Percentiles rank a stretch among this genome's conserved stretches.
phyloP scores from a whole-genome alignment of 2,888 invertebrate genomes.

The Drosophila paranaensis region DNA sequence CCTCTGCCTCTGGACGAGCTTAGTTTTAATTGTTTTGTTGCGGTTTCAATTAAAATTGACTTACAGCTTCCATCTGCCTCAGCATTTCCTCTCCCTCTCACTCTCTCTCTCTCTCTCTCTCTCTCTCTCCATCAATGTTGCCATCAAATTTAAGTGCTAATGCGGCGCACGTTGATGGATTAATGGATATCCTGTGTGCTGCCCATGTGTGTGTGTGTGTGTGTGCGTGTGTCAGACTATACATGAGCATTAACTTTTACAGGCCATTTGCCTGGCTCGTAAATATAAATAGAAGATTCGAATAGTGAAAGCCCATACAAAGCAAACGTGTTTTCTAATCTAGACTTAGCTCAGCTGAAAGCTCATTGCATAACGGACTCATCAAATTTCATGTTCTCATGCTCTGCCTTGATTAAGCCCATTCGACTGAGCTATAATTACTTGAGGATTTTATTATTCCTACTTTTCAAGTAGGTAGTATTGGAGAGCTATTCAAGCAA shows the following conservation, averaged over 20 bases:
- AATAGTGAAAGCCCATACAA: neutral
- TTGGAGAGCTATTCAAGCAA: neutral
- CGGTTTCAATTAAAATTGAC: conserved; percentile 76
- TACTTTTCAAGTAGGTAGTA: neutral
- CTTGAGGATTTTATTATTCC: neutral
- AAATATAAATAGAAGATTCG: conserved; percentile 35
- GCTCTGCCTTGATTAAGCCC: neutral
- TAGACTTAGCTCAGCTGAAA: conserved; percentile 2
- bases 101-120: no score
- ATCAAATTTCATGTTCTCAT: neutral
- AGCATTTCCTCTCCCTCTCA: no score
- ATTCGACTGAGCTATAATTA: neutral
- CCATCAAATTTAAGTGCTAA: conserved; percentile 56
- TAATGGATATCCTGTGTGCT: conserved; percentile 37
- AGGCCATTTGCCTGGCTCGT: conserved; percentile 44
- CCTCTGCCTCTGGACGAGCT: conserved; percentile 35
- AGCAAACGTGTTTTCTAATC: conserved; percentile 13
- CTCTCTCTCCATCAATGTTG: neutral
- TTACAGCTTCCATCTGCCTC: conserved; percentile 27
- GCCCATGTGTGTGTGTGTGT: conserved; percentile 5
- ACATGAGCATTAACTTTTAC: conserved; percentile 42
- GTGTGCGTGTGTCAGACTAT: conserved; percentile 9
- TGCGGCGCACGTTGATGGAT: conserved; percentile 51
- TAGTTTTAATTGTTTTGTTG: conserved; percentile 75
- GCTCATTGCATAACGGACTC: neutral